Evolutionary conservation across 2,797 vertebrate species (phyloP), one percentile per base, ranked within the genome.

Genomic region (Orestias chungarensis): DNA sequence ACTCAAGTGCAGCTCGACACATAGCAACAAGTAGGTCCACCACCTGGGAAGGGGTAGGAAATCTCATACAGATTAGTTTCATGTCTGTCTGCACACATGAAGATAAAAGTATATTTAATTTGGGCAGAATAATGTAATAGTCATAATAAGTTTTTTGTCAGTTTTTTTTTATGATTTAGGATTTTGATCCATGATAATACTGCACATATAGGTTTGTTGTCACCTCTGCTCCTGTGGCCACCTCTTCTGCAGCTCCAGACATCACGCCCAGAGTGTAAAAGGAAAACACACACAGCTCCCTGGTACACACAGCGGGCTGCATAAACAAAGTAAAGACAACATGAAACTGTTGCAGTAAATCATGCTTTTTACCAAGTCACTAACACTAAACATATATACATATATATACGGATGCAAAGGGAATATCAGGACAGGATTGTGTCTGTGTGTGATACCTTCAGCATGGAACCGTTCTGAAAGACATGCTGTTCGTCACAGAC

Each of bases 381-480:
- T 61, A 8, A 42, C 7, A 25, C 7, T 62, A 62, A 14, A 7
- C 23, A 29, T 11, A 31, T 6, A 14, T 57, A 57, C n/a, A n/a
- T n/a, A n/a, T n/a, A n/a, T n/a, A 1, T 44, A 20, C 54, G 7
- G 68, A 62, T 65, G 5, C 46, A 17, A 20, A 68, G 57, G 14
- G 8, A 17, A 29, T 44, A 29, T 38, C 15, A 61, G 25, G 38
- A 38, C 4, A 38, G 4, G 10, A 33, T 0, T 33, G 27, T 69
- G 43, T 69, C 46, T 42, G 17, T 57, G 1, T 31, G 17, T 23
- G 27, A 68, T 90, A 99, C 98, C 97, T 99, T 99, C 70, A 99
- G 94, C 98, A 99, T 99, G 82, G 98, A 99, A 77, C 97, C 97
- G 0, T 99, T 99, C 94, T 99, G 98, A 94, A 99, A 99, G 93